Evolutionary conservation across 2,888 invertebrate species (phyloP).

Genomic region (Ichneumon xanthorius): DNA sequence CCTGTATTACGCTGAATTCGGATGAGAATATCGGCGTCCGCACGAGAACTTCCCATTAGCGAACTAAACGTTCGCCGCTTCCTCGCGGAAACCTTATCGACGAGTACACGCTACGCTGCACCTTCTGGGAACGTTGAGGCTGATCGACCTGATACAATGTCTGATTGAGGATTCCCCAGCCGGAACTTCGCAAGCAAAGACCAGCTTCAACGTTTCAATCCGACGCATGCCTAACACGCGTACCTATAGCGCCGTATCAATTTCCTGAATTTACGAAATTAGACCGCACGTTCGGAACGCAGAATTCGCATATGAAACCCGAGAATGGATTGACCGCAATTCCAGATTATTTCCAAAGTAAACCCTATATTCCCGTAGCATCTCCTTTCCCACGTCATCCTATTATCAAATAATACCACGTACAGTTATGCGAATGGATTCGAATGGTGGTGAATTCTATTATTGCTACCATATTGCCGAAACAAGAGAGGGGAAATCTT

Average conservation of each 20-base stretch:
- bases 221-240: background rate
- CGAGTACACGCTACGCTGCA: background rate
- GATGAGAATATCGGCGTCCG: background rate
- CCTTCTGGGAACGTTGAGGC: background rate
- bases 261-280: slow-evolving; percentile 25
- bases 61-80: background rate
- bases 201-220: background rate
- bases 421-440: background rate
- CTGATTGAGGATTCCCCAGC: background rate
- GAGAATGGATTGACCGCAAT: slow-evolving; percentile 1
- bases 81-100: background rate
- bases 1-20: background rate
- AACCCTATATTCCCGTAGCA: background rate
- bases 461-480: slow-evolving; percentile 13
- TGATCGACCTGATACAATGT: background rate
- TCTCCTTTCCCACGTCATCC: background rate
- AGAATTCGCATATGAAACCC: slow-evolving; percentile 5
- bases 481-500: slow-evolving; percentile 18
- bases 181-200: background rate
- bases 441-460: background rate
- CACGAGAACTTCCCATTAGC: slow-evolving; percentile 19
- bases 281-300: background rate
- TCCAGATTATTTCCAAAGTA: slow-evolving; percentile 21
- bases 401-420: background rate
- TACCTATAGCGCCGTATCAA: slow-evolving; percentile 9